Evolutionary conservation across 2,888 invertebrate species (phyloP).

Genomic region (Lissocephala sabroskyi): DNA sequence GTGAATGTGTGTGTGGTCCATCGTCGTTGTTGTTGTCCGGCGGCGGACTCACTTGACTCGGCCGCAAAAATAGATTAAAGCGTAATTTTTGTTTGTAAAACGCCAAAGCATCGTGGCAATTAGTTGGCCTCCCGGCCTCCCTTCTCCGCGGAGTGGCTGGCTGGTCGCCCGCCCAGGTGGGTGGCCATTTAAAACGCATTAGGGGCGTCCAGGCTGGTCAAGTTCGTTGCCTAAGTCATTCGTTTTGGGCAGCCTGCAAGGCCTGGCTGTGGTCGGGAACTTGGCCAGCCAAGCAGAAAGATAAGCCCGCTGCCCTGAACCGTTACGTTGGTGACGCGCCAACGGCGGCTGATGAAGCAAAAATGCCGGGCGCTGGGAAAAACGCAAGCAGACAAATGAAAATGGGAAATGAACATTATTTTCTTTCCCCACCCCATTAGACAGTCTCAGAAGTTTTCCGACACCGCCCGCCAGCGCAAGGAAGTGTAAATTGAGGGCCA

Average conservation of each 20-base stretch:
- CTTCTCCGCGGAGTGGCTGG: no score
- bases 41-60: constrained; percentile 10
- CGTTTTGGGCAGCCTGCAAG: constrained; percentile 23
- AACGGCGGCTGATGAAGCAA: constrained; percentile 34
- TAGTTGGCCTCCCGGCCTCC: constrained; percentile 17
- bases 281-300: constrained; percentile 17
- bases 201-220: constrained; percentile 44
- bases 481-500: constrained; percentile 62
- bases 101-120: constrained; percentile 56
- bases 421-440: constrained; percentile 16
- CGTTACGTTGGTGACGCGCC: constrained; percentile 9
- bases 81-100: constrained; percentile 65
- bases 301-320: constrained; percentile 26
- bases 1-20: constrained; percentile 22
- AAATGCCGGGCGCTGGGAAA: constrained; percentile 25
- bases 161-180: no score
- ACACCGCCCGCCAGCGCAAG: constrained; percentile 16
- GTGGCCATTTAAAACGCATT: constrained; percentile 65
- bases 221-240: constrained; percentile 56
- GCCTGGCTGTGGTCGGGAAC: neutral
- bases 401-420: constrained; percentile 31
- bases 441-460: no score
- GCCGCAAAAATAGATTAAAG: constrained; percentile 61
- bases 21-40: constrained; percentile 14
- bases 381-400: constrained; percentile 6